phyloP scores from a whole-genome alignment of 2,113 vertebrate species.

The Equus quagga region DNA sequence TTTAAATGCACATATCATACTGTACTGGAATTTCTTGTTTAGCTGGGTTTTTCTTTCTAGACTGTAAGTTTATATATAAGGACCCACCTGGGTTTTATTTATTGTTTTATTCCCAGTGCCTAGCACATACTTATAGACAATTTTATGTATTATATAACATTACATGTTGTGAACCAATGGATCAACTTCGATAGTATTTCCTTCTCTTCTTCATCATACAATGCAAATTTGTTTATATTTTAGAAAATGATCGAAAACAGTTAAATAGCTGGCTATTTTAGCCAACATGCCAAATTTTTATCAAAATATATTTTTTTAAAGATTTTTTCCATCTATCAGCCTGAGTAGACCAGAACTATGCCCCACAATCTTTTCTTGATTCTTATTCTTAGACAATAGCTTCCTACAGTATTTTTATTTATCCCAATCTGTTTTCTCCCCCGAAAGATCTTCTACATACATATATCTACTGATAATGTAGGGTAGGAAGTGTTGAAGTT shows the following conservation, averaged over 20 bases:
- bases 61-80: not conserved
- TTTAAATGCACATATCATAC: not conserved
- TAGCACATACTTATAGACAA: not conserved
- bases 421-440: not conserved
- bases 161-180: not conserved
- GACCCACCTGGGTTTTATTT: not conserved
- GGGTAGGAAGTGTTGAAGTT: not conserved
- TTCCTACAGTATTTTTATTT: not conserved
- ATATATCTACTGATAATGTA: not conserved
- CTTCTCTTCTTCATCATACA: conserved; percentile 41
- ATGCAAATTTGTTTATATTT: not conserved
- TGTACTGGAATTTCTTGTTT: not conserved
- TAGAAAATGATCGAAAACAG: not conserved
- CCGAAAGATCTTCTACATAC: not conserved
- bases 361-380: not conserved
- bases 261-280: conserved; percentile 5
- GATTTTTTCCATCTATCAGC: not conserved
- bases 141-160: not conserved
- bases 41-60: not conserved
- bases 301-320: not conserved
- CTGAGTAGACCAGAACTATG: not conserved
- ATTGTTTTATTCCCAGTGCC: not conserved
- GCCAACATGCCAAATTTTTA: not conserved
- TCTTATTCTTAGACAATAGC: not conserved
- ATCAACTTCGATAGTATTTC: not conserved